These are phyloP conservation scores for Epicampocera succincta DNA, from an alignment of 2,888 invertebrate genomes.

Conservation along the genomic window DNA sequence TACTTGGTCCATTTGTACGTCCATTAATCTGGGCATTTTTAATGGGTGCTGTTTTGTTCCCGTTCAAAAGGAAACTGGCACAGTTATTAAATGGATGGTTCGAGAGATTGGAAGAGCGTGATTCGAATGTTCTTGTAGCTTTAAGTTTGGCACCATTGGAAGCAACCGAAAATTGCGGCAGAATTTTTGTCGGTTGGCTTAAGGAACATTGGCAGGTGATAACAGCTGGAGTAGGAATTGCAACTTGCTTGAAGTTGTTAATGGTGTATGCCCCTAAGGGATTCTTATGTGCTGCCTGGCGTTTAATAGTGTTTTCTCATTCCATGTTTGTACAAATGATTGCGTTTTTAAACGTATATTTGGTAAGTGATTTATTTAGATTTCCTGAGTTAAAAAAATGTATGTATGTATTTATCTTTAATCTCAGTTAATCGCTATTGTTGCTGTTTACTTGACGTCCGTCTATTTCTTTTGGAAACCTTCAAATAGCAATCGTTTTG, in stretches of 20 bases:
- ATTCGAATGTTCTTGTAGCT: slow-evolving; percentile 85
- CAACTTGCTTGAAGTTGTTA: slow-evolving; percentile 77
- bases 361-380: slow-evolving; percentile 73
- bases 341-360: slow-evolving; percentile 78
- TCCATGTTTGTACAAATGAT: slow-evolving; percentile 78
- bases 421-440: slow-evolving; percentile 86
- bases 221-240: slow-evolving; percentile 80
- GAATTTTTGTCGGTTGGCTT: slow-evolving; percentile 87
- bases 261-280: slow-evolving; percentile 85
- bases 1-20: slow-evolving; percentile 94
- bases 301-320: slow-evolving; percentile 78
- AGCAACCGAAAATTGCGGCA: slow-evolving; percentile 88
- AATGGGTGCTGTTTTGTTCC: slow-evolving; percentile 98
- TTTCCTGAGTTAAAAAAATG: neutral
- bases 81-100: slow-evolving; percentile 91
- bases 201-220: slow-evolving; percentile 86
- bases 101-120: slow-evolving; percentile 85
- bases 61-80: slow-evolving; percentile 92
- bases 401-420: slow-evolving; percentile 30
- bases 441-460: slow-evolving; percentile 87
- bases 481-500: slow-evolving; percentile 85
- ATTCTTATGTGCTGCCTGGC: slow-evolving; percentile 83
- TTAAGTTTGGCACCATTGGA: slow-evolving; percentile 87
- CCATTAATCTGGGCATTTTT: slow-evolving; percentile 97
- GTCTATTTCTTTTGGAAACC: slow-evolving; percentile 90